Percentiles rank a stretch among this genome's conserved stretches.
These are phyloP conservation scores for Euspilapteryx auroguttella DNA, from an alignment of 2,888 invertebrate genomes.

Conservation along the genomic window DNA sequence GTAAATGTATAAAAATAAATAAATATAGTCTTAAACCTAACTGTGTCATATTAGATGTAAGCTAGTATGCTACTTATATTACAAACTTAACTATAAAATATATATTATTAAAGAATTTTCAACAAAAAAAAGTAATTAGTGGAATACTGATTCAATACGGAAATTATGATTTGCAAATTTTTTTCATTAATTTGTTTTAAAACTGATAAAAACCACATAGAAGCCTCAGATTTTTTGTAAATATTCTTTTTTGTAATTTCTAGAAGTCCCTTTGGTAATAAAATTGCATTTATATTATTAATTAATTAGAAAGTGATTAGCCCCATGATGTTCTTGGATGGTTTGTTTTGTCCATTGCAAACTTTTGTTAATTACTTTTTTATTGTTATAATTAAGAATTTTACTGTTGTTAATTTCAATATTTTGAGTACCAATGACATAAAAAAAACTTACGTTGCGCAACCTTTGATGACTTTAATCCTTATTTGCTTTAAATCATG, in stretches of 20 bases:
- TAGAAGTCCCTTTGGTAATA: constrained; percentile 5
- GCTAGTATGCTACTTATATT: constrained; percentile 58
- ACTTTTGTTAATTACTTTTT: constrained; percentile 53
- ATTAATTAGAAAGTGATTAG: constrained; percentile 24
- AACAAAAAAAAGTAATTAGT: constrained; percentile 43
- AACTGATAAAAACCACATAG: constrained; percentile 13
- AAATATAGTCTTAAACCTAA: constrained; percentile 51
- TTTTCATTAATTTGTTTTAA: neutral
- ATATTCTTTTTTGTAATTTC: constrained; percentile 54
- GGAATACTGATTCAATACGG: constrained; percentile 30
- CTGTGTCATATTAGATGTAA: constrained; percentile 59
- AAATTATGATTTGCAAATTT: too few species aligned
- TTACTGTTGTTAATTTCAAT: constrained; percentile 52
- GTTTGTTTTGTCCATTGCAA: constrained; percentile 40
- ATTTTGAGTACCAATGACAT: too few species aligned
- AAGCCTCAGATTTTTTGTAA: constrained; percentile 32
- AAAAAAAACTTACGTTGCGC: too few species aligned
- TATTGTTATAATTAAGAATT: constrained; percentile 59
- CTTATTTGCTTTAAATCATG: too few species aligned
- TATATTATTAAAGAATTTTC: constrained; percentile 45
- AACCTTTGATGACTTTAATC: too few species aligned
- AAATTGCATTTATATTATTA: constrained; percentile 27
- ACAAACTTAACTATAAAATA: constrained; percentile 26
- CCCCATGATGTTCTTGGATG: constrained; percentile 49
- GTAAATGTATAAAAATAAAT: constrained; percentile 52